phyloP scores from a whole-genome alignment of 2,797 vertebrate species.

The Clarias pachynema region DNA sequence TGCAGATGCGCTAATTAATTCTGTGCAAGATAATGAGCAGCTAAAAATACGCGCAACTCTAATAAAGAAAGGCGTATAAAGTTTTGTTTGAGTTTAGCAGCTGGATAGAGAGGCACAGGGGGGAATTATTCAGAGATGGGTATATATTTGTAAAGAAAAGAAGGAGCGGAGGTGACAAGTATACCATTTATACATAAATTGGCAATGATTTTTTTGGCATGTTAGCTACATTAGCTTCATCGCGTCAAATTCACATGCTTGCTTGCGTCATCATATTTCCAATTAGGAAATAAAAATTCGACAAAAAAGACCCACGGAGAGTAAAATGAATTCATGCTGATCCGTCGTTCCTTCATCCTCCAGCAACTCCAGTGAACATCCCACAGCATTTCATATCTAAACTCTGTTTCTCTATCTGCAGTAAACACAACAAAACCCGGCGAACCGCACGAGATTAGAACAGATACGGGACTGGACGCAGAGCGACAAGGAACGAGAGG shows the following conservation, averaged over 20 bases:
- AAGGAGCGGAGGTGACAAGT: not conserved
- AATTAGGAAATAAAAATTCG: not conserved
- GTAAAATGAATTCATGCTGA: not conserved
- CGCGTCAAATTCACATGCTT: not conserved
- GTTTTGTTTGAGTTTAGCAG: constrained; percentile 16
- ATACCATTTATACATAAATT: not conserved
- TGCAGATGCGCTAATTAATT: constrained; percentile 34
- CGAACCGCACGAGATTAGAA: not conserved
- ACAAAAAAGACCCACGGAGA: not conserved
- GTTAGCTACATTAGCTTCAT: not conserved
- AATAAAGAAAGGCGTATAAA: constrained; percentile 5
- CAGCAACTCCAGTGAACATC: not conserved
- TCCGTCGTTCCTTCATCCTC: constrained; percentile 7
- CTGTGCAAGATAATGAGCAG: constrained; percentile 14
- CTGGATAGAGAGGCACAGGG: not conserved
- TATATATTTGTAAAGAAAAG: not conserved
- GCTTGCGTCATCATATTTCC: not conserved
- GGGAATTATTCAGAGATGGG: not conserved
- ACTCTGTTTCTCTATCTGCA: not conserved
- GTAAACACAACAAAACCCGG: not conserved
- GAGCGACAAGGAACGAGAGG: constrained; percentile 11
- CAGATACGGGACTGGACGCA: not conserved
- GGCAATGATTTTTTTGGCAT: not conserved
- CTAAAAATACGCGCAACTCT: constrained; percentile 3
- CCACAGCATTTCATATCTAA: not conserved